Base-by-base conservation (phyloP, 1,140 invertebrate genomes). In the Papilio machaon region DNA sequence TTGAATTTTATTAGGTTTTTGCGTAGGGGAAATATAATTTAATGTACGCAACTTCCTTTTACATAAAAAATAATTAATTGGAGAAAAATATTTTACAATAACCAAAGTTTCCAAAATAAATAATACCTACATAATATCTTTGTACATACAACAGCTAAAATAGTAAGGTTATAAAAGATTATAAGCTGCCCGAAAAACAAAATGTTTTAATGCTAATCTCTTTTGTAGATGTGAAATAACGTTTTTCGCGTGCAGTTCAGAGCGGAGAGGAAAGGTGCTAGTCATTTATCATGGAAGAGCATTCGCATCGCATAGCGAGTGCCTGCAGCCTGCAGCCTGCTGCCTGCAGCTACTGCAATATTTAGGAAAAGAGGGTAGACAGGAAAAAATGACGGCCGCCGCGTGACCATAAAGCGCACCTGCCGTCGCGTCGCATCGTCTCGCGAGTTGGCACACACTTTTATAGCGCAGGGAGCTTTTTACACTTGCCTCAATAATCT, bases 391-490 rank as follows among this genome's bases (percentile, higher is more conserved):
- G 81, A 80, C 52, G 80, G 82, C 82, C 86, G 82, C 84, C 84
- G 83, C 84, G 83, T 84, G 84, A 82, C 85, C 85, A 89, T 90
- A 89, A 91, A 90, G 74, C 79, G 83, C 89, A 91, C 89, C 88
- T 91, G 89, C 49, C 82, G 81, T 73, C 82, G 46, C 79, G 80
- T 85, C 83, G 84, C 70, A 2, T 58, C 54, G 54, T 17, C 54
- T 58, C 54, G 54, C 84, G 83, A 85, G 82, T 90, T 88, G 83
- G 85, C 88, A 86, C 85, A 82, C 84, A 89, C 83, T 90, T 90
- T 89, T 85, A 85, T 87, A 88, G 86, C 83, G 49, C 80, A 81
- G 79, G 80, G 85, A 83, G 85, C 82, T 91, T 90, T 89, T 90
- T 87, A 82, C 79, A 79, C 73, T 80, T 80, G 82, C 76, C 58